phyloP scores from a whole-genome alignment of 2,888 invertebrate genomes.

The Agrenia bidenticulata region DNA sequence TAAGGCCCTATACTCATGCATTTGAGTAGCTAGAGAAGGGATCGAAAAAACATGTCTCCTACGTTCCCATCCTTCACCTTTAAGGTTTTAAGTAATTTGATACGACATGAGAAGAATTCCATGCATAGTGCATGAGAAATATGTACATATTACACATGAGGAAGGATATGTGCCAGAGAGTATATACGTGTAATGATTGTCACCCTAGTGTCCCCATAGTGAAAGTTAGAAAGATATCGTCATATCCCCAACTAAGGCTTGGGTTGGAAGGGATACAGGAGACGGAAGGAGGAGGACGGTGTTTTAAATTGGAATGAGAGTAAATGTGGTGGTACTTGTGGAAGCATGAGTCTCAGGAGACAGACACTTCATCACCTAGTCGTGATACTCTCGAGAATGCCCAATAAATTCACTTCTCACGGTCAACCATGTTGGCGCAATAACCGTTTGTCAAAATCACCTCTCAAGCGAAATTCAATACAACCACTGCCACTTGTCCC shows the following conservation, averaged over 20 bases:
- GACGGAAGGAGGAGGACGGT: slow-evolving; percentile 1
- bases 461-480: slow-evolving; percentile 12
- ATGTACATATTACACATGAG: background rate
- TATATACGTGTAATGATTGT: no score
- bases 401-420: slow-evolving; percentile 40
- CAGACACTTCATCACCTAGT: slow-evolving; percentile 21
- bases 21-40: no score
- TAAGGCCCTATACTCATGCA: no score
- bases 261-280: background rate
- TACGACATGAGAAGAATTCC: background rate
- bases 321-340: slow-evolving; percentile 20
- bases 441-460: slow-evolving; percentile 50
- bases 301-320: slow-evolving; percentile 24
- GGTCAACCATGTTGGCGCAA: slow-evolving; percentile 45
- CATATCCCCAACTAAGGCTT: no score
- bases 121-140: slow-evolving; percentile 8
- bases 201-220: no score
- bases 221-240: no score
- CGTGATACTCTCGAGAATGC: slow-evolving; percentile 14
- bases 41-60: slow-evolving; percentile 1
- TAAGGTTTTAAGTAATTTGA: slow-evolving; percentile 4
- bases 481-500: background rate
- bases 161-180: no score
- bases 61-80: background rate
- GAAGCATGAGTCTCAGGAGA: slow-evolving; percentile 15